These are phyloP conservation scores for Hydractinia symbiolongicarpus DNA, from an alignment of 30 jellyfish, hydroid and myxozoan genomes.

Conservation along the genomic window DNA sequence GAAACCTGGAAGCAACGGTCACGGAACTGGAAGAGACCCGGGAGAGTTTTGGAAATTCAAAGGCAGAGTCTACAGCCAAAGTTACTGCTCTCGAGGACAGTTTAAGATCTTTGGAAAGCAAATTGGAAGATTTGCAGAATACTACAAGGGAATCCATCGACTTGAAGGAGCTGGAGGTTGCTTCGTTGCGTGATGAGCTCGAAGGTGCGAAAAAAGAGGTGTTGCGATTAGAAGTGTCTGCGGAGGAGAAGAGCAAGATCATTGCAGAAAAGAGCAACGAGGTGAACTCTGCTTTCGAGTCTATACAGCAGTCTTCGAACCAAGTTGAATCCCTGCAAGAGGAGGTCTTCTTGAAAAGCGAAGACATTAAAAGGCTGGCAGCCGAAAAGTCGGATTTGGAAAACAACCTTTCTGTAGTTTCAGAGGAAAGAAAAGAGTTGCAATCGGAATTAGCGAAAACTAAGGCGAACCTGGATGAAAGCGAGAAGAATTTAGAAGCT, in stretches of 20 bases:
- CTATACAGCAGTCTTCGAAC: not conserved
- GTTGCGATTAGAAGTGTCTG: not conserved
- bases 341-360: not conserved
- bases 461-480: not conserved
- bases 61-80: too few relatives aligned
- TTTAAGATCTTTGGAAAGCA: too few relatives aligned
- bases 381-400: not conserved
- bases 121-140: too few relatives aligned
- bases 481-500: not conserved
- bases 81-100: too few relatives aligned
- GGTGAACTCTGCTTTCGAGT: not conserved
- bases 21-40: too few relatives aligned
- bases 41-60: too few relatives aligned
- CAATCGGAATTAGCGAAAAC: not conserved
- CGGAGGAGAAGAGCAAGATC: not conserved
- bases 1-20: too few relatives aligned
- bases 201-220: not conserved
- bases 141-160: too few relatives aligned
- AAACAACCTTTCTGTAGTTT: not conserved
- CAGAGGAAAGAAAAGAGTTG: not conserved
- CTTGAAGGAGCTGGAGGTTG: not conserved
- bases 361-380: not conserved
- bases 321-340: not conserved
- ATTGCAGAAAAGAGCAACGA: constrained; percentile 6
- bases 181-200: not conserved